Evolutionary conservation across 2,113 vertebrate genomes (phyloP).

Genomic region (Antennarius striatus): DNA sequence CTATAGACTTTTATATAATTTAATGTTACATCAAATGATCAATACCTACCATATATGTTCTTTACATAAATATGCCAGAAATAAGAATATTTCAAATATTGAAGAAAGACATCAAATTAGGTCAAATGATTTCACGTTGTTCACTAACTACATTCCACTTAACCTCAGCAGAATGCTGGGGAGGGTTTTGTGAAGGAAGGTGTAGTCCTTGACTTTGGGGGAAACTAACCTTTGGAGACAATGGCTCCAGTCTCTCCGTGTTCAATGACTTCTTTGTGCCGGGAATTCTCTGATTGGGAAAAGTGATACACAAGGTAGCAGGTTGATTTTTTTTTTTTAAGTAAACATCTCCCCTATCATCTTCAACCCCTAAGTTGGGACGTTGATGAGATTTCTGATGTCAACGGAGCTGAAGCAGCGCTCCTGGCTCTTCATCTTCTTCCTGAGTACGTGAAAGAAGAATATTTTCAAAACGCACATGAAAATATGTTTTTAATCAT

Average conservation of each 20-base stretch:
- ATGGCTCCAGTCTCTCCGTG: constrained; percentile 80
- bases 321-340: constrained; percentile 63
- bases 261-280: constrained; percentile 83
- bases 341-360: constrained; percentile 37
- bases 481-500: too few species aligned
- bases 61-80: too few species aligned
- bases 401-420: constrained; percentile 5
- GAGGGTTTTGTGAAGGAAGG: constrained; percentile 65
- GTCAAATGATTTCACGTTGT: constrained; percentile 43
- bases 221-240: constrained; percentile 84
- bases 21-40: too few species aligned
- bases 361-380: constrained; percentile 43
- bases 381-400: constrained; percentile 54
- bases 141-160: constrained; percentile 73
- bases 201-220: constrained; percentile 65
- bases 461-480: not conserved
- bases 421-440: constrained; percentile 13
- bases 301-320: constrained; percentile 78
- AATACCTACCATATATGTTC: too few species aligned
- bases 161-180: constrained; percentile 77
- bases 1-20: too few species aligned
- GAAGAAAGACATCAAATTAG: not conserved
- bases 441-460: not conserved
- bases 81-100: too few species aligned
- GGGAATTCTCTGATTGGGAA: constrained; percentile 78